These are phyloP conservation scores for Eristalis arbustorum DNA, from an alignment of 2,888 invertebrate species.

Conservation along the genomic window DNA sequence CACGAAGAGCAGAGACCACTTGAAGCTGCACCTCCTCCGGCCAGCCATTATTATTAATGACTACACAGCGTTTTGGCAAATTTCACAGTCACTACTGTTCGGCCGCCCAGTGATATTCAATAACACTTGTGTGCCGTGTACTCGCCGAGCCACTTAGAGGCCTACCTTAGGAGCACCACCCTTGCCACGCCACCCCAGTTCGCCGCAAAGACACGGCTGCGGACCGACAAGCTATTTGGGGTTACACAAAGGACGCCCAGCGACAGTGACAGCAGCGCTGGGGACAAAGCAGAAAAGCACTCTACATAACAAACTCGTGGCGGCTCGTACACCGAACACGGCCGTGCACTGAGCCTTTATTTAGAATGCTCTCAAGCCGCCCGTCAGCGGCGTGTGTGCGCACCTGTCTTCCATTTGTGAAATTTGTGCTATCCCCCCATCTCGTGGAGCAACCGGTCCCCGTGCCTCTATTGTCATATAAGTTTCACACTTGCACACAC, in stretches of 20 bases:
- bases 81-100: slow-evolving; percentile 16
- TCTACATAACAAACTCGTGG: slow-evolving; percentile 44
- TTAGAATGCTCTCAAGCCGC: slow-evolving; percentile 26
- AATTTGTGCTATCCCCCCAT: slow-evolving; percentile 41
- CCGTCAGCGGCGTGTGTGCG: neutral
- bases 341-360: slow-evolving; percentile 20
- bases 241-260: slow-evolving; percentile 16
- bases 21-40: slow-evolving; percentile 40
- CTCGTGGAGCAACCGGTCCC: neutral
- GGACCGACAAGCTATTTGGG: neutral
- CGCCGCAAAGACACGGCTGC: slow-evolving; percentile 29
- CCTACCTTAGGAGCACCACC: slow-evolving; percentile 29
- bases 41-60: slow-evolving; percentile 43
- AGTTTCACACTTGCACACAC: slow-evolving; percentile 53
- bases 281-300: slow-evolving; percentile 56
- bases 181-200: neutral
- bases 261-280: neutral
- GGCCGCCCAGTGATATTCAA: slow-evolving; percentile 17
- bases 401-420: slow-evolving; percentile 29
- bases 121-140: slow-evolving; percentile 1
- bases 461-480: slow-evolving; percentile 12
- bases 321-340: slow-evolving; percentile 12
- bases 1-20: slow-evolving; percentile 31
- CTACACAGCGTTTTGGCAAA: slow-evolving; percentile 49
- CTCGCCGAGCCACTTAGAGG: slow-evolving; percentile 13